A percentile compares a stretch with the other conserved stretches of the same genome.
Conservation (phyloP, 1,140 invertebrate genomes). For the Uloborus diversus region DNA sequence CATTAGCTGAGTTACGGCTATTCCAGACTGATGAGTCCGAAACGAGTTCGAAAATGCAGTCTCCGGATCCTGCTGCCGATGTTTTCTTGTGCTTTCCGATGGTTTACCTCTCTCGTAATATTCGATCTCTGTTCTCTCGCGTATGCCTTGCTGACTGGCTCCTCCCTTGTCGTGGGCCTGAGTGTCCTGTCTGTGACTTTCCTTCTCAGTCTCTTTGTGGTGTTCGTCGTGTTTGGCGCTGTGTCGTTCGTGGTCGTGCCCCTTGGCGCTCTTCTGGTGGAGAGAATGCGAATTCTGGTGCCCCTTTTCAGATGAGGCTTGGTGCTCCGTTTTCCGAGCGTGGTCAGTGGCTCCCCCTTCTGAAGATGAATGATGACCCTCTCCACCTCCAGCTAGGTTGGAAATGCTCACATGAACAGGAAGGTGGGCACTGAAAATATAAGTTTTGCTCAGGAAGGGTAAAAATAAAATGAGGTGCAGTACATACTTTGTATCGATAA, state of each 20-base stretch:
- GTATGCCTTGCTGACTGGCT: slow-evolving; percentile 23
- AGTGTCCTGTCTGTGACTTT: slow-evolving; percentile 35
- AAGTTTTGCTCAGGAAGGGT: too few relatives aligned
- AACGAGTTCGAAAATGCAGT: too few relatives aligned
- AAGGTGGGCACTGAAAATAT: slow-evolving; percentile 3
- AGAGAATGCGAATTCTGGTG: slow-evolving; percentile 4
- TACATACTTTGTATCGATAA: too few relatives aligned
- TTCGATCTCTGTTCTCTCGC: slow-evolving; percentile 49
- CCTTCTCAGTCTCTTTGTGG: slow-evolving; percentile 40
- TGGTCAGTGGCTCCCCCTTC: slow-evolving; percentile 3
- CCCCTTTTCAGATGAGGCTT: slow-evolving; percentile 11
- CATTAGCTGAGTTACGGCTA: too few relatives aligned
- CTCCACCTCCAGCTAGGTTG: background rate
- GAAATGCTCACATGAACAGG: background rate
- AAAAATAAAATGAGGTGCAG: too few relatives aligned
- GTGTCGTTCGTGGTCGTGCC: slow-evolving; percentile 42
- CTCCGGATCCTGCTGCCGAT: too few relatives aligned
- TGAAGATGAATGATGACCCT: background rate
- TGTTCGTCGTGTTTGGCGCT: slow-evolving; percentile 33
- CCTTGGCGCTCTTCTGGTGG: slow-evolving; percentile 5
- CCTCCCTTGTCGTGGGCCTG: slow-evolving; percentile 48
- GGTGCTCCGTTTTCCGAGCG: slow-evolving; percentile 30
- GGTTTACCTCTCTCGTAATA: slow-evolving; percentile 54
- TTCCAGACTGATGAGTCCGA: too few relatives aligned
- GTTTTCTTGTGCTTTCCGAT: too few relatives aligned